Percentiles rank a stretch among this genome's conserved stretches.
Evolutionary conservation across 1,140 invertebrate genomes (phyloP).

Genomic region (Temnothorax longispinosus): DNA sequence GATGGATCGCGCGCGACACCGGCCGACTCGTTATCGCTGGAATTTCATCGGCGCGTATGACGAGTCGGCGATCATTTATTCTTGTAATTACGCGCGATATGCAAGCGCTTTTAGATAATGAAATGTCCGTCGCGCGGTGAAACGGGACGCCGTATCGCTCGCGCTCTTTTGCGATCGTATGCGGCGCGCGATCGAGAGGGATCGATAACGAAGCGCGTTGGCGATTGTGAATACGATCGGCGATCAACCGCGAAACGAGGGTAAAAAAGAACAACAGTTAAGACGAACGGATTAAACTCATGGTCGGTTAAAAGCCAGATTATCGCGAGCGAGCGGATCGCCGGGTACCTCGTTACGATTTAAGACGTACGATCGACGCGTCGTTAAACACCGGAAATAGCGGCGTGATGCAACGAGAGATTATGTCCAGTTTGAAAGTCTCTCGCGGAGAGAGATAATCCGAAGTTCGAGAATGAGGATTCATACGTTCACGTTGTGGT

Average conservation of each 20-base stretch:
- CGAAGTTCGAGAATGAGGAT: background rate
- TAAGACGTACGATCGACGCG: constrained; percentile 29
- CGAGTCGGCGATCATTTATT: constrained; percentile 59
- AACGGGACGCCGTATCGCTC: background rate
- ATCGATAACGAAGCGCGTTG: constrained; percentile 29
- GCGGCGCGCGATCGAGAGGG: background rate
- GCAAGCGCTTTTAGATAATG: constrained; percentile 50
- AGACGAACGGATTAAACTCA: constrained; percentile 3
- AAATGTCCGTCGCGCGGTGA: constrained; percentile 16
- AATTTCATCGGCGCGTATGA: constrained; percentile 63
- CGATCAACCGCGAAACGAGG: constrained; percentile 26
- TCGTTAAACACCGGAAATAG: constrained; percentile 49
- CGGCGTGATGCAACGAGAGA: constrained; percentile 24
- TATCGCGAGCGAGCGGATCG: constrained; percentile 11
- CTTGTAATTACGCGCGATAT: constrained; percentile 61
- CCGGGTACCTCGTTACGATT: background rate
- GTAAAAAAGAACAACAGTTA: background rate
- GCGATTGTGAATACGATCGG: constrained; percentile 31
- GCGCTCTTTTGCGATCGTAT: background rate
- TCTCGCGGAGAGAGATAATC: background rate
- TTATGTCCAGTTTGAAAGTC: constrained; percentile 11
- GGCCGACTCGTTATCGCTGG: constrained; percentile 43
- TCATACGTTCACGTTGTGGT: background rate
- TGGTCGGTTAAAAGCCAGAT: constrained; percentile 13
- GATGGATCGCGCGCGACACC: constrained; percentile 45